A percentile compares a stretch with the other conserved stretches of the same genome.
These are phyloP conservation scores for Enteromius afrohamiltoni DNA, from an alignment of 2,797 vertebrate genomes.

Conservation along the genomic window DNA sequence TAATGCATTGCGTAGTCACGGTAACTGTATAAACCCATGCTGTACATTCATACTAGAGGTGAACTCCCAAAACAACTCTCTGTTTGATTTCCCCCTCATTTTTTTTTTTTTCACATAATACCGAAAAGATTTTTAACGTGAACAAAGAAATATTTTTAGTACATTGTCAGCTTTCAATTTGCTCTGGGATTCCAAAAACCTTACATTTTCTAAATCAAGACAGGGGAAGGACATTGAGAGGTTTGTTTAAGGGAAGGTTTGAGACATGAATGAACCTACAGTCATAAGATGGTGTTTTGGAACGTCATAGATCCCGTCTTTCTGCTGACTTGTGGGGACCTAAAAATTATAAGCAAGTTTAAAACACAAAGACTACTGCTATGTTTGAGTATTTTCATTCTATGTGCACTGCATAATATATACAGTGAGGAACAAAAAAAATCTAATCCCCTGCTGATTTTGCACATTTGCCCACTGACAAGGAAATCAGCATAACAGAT, in stretches of 20 bases:
- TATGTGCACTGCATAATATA: background rate
- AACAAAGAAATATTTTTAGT: background rate
- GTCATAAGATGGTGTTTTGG: conserved; percentile 99
- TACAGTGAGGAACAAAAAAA: too few species aligned
- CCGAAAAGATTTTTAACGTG: background rate
- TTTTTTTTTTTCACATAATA: background rate
- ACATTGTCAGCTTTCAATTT: background rate
- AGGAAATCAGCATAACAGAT: too few species aligned
- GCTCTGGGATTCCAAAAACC: background rate
- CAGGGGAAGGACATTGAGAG: conserved; percentile 68
- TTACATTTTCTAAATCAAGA: background rate
- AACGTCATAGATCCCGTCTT: conserved; percentile 99
- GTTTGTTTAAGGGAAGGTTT: conserved; percentile 70
- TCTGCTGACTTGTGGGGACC: conserved; percentile 99
- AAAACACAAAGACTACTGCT: conserved; percentile 30
- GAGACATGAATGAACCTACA: conserved; percentile 86
- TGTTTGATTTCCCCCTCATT: conserved; percentile 11
- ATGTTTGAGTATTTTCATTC: background rate
- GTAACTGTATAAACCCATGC: conserved; percentile 68
- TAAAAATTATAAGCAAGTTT: conserved; percentile 66
- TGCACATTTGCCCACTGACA: too few species aligned
- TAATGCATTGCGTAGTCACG: conserved; percentile 36
- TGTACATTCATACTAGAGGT: conserved; percentile 65
- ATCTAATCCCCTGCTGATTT: too few species aligned
- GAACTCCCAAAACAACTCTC: conserved; percentile 77